Conservation (phyloP, 2,797 vertebrate genomes). For the Gymnoscopelus microlampas region DNA sequence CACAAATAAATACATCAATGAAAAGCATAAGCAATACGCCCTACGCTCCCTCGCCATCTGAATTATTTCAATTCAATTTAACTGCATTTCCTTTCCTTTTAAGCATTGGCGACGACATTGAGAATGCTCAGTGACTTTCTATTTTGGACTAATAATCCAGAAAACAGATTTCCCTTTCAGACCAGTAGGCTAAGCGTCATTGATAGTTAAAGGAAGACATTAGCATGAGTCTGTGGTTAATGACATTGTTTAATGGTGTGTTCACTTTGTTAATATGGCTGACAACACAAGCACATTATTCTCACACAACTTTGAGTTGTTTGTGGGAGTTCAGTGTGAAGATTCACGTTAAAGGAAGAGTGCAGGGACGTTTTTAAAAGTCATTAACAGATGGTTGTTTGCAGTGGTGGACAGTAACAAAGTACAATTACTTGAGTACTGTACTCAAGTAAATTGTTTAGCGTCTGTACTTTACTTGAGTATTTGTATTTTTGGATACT, state of each 20-base stretch:
- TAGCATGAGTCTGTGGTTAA: conserved; percentile 91
- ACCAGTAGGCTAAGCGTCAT: conserved; percentile 89
- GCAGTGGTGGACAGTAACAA: conserved; percentile 2
- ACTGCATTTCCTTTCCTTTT: conserved; percentile 69
- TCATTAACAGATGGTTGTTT: conserved; percentile 54
- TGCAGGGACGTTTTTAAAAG: conserved; percentile 59
- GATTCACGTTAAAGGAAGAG: conserved; percentile 75
- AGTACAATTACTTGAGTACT: too few species aligned
- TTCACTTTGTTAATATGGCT: conserved; percentile 82
- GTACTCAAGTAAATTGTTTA: too few species aligned
- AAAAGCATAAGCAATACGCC: conserved; percentile 65
- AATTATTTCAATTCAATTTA: conserved; percentile 82
- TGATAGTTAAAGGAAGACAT: conserved; percentile 93
- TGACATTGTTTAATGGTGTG: conserved; percentile 88
- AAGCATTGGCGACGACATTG: conserved; percentile 63
- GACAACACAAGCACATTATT: conserved; percentile 80
- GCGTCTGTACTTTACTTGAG: too few species aligned
- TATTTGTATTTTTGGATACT: too few species aligned
- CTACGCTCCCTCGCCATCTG: conserved; percentile 73
- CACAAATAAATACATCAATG: conserved; percentile 77
- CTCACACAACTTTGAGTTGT: conserved; percentile 69
- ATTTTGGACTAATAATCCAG: conserved; percentile 83
- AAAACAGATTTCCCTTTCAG: conserved; percentile 91
- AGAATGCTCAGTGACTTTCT: conserved; percentile 73
- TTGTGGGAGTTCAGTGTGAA: conserved; percentile 65